Evolutionary conservation across 2,113 vertebrate genomes (phyloP).

Genomic region (Pyrgilauda ruficollis): DNA sequence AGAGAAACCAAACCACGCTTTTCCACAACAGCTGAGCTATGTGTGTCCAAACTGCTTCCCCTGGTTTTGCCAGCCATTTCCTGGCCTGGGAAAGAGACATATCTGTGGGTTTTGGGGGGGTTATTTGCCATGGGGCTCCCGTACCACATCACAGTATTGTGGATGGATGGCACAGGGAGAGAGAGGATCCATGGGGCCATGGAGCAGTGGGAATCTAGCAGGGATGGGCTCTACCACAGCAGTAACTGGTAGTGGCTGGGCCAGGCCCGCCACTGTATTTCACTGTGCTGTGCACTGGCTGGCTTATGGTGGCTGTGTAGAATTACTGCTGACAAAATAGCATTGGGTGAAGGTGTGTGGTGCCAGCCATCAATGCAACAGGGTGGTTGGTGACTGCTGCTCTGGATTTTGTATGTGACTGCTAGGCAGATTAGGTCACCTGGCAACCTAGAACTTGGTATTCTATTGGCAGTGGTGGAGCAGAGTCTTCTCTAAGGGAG

Average conservation of each 20-base stretch:
- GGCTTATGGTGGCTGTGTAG: neutral
- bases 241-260: rapidly evolving
- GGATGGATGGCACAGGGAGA: neutral
- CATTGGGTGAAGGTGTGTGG: neutral
- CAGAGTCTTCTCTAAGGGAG: neutral
- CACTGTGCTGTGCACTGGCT: neutral
- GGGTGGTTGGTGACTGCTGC: neutral
- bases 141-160: neutral
- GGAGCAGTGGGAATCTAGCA: neutral
- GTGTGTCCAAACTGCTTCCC: neutral
- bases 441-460: neutral
- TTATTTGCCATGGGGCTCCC: neutral
- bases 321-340: neutral
- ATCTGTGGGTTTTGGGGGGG: neutral
- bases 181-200: neutral
- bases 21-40: neutral
- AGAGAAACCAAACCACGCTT: neutral
- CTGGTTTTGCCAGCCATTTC: neutral
- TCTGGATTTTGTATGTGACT: neutral
- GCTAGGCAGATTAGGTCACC: neutral
- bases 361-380: neutral
- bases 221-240: neutral
- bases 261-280: neutral
- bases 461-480: neutral
- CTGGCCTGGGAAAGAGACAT: neutral